Base-by-base conservation (phyloP, 2,113 vertebrate genomes). In the Anhinga anhinga region DNA sequence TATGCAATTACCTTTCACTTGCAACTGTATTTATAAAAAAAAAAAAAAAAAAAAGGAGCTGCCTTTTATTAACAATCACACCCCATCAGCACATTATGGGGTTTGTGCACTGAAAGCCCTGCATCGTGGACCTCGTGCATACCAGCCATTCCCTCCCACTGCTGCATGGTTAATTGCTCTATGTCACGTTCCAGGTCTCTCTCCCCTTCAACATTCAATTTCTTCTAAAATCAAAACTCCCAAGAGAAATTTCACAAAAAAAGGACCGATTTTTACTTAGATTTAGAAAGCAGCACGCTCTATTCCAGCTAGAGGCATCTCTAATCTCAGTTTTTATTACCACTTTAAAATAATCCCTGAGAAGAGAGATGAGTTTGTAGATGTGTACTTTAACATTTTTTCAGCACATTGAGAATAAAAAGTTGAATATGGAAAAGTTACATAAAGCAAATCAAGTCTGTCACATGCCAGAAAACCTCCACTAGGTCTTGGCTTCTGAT, bases 101-200 rank as follows among this genome's bases (percentile, higher is more conserved):
- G 32, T 40, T 50, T 52, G 26, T 62, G 52, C 30, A 66, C 13
- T 13, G 58, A 66, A 52, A 47, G 34, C 30, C 12, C 53, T 20
- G 15, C 7, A 1, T 45, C 1, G 0, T 16, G 22, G 29, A 49
- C 26, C 71, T 67, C 19, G 7, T 40, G 30, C 6, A 8, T 13
- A 47, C 14, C 74, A 65, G 27, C 30, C 34, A 15, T 44, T 47
- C 56, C 63, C 44, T 74, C 38, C 25, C 2, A 1, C 18, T 20
- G 72, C 66, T 79, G 45, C 40, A 40, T 13, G 34, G 38, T 52
- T 71, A 42, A 65, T 25, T 58, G 38, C 25, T 45, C 13, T 49
- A 1, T 36, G 16, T 18, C 72, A 52, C 12, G 23, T 88, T 85
- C 50, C 23, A 53, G 34, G 29, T 55, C 34, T 45, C 56, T 26